These are phyloP conservation scores for Pedionomus torquatus DNA, from an alignment of 2,113 vertebrate genomes.

Conservation along the genomic window DNA sequence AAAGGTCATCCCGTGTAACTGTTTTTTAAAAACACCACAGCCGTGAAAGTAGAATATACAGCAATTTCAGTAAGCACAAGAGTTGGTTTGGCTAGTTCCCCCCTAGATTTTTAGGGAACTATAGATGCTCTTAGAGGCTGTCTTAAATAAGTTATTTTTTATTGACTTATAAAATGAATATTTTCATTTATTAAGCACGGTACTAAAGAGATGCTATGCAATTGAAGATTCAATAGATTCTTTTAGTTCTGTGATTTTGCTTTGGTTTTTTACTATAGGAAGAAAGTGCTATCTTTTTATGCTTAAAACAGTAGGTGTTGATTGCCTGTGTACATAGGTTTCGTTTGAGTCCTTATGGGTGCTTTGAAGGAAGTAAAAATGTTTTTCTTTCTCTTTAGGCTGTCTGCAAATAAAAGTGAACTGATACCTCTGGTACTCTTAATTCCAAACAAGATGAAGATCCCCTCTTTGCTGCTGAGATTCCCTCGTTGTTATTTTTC, in stretches of 20 bases:
- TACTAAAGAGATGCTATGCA: background rate
- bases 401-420: background rate
- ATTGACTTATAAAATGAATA: background rate
- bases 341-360: background rate
- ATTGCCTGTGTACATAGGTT: background rate
- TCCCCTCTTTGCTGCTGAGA: slow-evolving; percentile 19
- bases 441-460: slow-evolving; percentile 63
- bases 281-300: accelerated
- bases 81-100: background rate
- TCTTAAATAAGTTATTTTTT: background rate
- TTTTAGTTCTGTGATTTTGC: background rate
- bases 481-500: slow-evolving; percentile 7
- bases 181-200: accelerated
- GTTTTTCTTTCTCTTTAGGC: slow-evolving; percentile 25
- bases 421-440: background rate
- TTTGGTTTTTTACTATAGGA: accelerated
- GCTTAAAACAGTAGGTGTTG: background rate
- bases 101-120: background rate
- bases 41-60: accelerated
- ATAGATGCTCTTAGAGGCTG: accelerated
- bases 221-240: accelerated
- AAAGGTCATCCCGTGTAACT: accelerated
- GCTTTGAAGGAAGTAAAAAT: background rate
- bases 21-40: background rate
- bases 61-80: accelerated